Evolutionary conservation across 1,140 invertebrate genomes (phyloP), one percentile per base, ranked within the genome.

Genomic region (Heliconius eleuchia): DNA sequence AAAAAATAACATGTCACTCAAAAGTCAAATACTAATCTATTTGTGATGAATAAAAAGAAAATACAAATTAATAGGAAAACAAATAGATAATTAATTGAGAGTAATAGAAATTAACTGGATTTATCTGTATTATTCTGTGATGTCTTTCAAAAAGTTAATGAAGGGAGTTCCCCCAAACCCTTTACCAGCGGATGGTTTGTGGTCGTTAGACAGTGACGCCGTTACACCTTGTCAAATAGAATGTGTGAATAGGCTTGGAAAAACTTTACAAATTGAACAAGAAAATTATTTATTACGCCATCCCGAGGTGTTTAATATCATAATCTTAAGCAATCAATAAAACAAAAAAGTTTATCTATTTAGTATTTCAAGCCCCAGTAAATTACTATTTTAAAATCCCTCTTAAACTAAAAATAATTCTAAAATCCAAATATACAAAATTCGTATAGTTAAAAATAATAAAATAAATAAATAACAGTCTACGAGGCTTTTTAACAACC

Each of bases 271-370:
- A 72, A 50, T 90, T 23, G 91, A 91, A 74, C 90, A 92, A 66
- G 88, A 91, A 73, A 81, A 88, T 1, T 93, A 91, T 79, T 77
- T 93, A 55, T 82, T 80, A 8, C 80, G 83, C 30, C 90, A 92
- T 77, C 87, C 91, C 39, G 88, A 92, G 87, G 91, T 80, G 9
- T 23, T 11, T n/a, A 11, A 9, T 23, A n/a, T 23, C 6, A 4
- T 52, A 52, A 11, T 57, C 3, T 57, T 9, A 23, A 23, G 23
- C 8, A 57, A 57, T n/a, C 19, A n/a, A 23, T 3, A 23, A 23
- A 57, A 57, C 11, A 57, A 57, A 55, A 55, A 57, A 57, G 55
- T n/a, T 57, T 9, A 19, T 9, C 18, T 57, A 5, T n/a, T 57
- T 2, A 57, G 55, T 13, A 46, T 46, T 46, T 46, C 11, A 46